Base-by-base conservation (phyloP, 2,888 invertebrate species). In the Phoenoteleia sp. region DNA sequence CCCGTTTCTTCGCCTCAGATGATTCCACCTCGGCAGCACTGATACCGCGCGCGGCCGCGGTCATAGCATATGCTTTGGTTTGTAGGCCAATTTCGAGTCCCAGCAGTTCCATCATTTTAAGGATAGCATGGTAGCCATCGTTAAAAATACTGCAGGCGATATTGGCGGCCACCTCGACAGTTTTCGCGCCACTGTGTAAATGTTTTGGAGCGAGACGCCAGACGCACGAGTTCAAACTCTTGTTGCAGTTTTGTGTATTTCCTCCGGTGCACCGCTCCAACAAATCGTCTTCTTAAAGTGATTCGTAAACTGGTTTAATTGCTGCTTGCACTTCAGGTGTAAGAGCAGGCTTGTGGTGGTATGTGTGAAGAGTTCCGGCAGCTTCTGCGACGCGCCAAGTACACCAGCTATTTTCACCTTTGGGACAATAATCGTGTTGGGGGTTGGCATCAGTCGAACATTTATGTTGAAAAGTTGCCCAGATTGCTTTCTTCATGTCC, bases 71-170 rank as follows among this genome's bases (percentile, higher is more conserved):
- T 19, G 4, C 33, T 58, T 58, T 4, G n/a, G 29, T 13, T 3
- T n/a, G n/a, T 58, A 23, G 21, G 7, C 23, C 23, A 9, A 49
- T 5, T 6, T n/a, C n/a, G n/a, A 49, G 19, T 49, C 49, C 49
- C 17, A 49, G 21, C 49, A 49, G 9, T 49, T 49, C 49, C 49
- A 58, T 58, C n/a, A 58, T 13, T 33, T 58, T 58, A 11, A 58
- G 58, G 15, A 58, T 17, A 58, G 29, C 33, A 23, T 58, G n/a
- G 19, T 33, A 13, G 7, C 58, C 33, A 23, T 58, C 58, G 9
- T 58, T 58, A 23, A 58, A 58, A 11, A 58, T 3, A 17, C 58
- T 58, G 33, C 33, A 58, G 7, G 33, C 33, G 15, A 58, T n/a
- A 58, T 6, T 58, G 19, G 58, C 33, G 33, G 33, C 58, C 11